Evolutionary conservation across 2,797 vertebrate species (phyloP).

Genomic region (Leuciscus waleckii): DNA sequence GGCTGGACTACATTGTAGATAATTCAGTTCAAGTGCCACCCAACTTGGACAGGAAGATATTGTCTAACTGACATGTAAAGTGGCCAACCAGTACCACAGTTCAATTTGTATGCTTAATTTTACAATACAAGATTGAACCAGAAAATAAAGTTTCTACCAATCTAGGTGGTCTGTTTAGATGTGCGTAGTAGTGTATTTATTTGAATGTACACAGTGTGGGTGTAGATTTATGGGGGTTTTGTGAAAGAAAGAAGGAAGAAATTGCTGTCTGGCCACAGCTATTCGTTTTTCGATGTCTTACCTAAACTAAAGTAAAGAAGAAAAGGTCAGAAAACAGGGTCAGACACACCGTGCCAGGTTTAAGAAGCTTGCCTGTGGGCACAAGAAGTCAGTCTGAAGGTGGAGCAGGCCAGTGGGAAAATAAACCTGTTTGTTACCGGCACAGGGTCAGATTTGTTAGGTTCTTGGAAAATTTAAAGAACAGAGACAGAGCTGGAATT

Average conservation of each 20-base stretch:
- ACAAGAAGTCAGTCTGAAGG: background rate
- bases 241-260: background rate
- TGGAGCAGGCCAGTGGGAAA: background rate
- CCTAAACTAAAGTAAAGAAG: background rate
- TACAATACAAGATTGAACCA: background rate
- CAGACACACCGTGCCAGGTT: background rate
- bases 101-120: background rate
- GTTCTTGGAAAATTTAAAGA: background rate
- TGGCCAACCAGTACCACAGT: background rate
- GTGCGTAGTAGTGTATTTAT: background rate
- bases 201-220: background rate
- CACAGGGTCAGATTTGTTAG: background rate
- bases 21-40: background rate
- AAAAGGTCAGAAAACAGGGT: background rate
- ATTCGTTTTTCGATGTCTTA: background rate
- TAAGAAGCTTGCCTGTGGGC: slow-evolving; percentile 5
- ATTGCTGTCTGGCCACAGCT: background rate
- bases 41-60: background rate
- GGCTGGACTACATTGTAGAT: background rate
- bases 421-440: background rate
- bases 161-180: background rate
- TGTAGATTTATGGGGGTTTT: background rate
- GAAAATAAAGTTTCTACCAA: background rate
- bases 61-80: background rate
- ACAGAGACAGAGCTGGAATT: background rate